A percentile compares a stretch with the other conserved stretches of the same genome.
Conservation (phyloP, 2,888 invertebrate species). For the Glomeris marginata region DNA sequence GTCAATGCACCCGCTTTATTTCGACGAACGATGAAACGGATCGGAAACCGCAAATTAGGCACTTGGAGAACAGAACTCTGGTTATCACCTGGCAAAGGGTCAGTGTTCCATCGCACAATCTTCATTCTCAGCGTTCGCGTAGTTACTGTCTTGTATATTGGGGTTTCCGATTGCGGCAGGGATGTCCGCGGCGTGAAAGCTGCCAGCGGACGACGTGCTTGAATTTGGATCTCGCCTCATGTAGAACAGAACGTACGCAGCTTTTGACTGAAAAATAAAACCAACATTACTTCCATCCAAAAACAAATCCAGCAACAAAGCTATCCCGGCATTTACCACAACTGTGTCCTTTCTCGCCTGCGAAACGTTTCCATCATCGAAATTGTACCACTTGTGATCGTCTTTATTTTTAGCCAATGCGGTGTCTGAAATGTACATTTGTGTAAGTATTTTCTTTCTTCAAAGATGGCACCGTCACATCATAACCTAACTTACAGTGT, state of each 20-base stretch:
- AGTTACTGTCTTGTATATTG: conserved; percentile 5
- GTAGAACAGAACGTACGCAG: conserved; percentile 39
- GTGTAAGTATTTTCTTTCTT: neutral
- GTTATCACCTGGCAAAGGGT: too few species aligned
- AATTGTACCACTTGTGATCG: conserved; percentile 35
- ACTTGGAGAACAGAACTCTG: too few species aligned
- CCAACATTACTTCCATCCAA: too few species aligned
- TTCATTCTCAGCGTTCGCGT: conserved; percentile 1
- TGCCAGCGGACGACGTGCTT: neutral
- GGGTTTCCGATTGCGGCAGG: conserved; percentile 12
- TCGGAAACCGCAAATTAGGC: too few species aligned
- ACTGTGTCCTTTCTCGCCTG: conserved; percentile 29
- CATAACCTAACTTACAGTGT: conserved; percentile 26
- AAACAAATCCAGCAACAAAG: neutral
- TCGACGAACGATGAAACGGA: too few species aligned
- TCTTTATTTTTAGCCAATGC: conserved; percentile 36
- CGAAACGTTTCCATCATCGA: conserved; percentile 37
- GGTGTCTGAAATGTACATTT: conserved; percentile 32
- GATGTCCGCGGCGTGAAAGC: conserved; percentile 5
- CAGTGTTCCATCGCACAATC: conserved; percentile 6
- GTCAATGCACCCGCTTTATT: too few species aligned
- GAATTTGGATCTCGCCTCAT: conserved; percentile 22
- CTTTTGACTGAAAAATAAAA: conserved; percentile 27
- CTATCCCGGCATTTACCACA: conserved; percentile 31
- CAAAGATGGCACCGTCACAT: neutral